Evolutionary conservation across 2,797 vertebrate species (phyloP), one percentile per base, ranked within the genome.

Genomic region (Chloroceryle amazona): DNA sequence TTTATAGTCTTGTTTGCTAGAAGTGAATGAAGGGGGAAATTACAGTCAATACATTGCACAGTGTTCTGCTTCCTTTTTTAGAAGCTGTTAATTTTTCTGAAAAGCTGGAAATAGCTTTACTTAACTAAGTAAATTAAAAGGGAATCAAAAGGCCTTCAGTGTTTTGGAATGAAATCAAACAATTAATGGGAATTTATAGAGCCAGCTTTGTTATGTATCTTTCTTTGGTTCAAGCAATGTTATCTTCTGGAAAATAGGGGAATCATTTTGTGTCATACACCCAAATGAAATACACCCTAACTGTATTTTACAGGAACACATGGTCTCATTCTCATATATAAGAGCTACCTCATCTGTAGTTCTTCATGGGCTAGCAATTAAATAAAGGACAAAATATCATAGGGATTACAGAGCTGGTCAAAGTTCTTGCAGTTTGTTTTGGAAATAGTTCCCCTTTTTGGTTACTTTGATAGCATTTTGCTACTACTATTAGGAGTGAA

Each of bases 1-100:
- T 91, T 94, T 90, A 75, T 16, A 47, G 57, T 57, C 66, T 70
- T 75, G 47, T 95, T 96, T 94, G 51, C 18, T 81, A 73, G 71
- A 92, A 62, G 37, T 7, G 18, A 41, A 44, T 74, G 54, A 75
- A 91, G 60, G 46, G n/a, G 35, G 72, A 88, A 90, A 92, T 93
- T 52, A 81, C 55, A 82, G 47, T 75, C 63, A 63, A 29, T 58
- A 52, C 23, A 25, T 54, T 82, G 55, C 71, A 54, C 14, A 37
- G 33, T 63, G 11, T 22, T 82, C 41, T 76, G 55, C 28, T 29
- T 79, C 23, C 42, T 83, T 90, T 71, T 82, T 26, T 55, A 81
- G 78, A 65, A 49, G 28, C 55, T 84, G 33, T 83, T 78, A 10
- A 26, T 92, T 90, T 81, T 88, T 75, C 41, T 70, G 57, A 63